Evolutionary conservation across 2,113 vertebrate genomes (phyloP), one percentile per base, ranked within the genome.

Genomic region (Urocitellus parryii): DNA sequence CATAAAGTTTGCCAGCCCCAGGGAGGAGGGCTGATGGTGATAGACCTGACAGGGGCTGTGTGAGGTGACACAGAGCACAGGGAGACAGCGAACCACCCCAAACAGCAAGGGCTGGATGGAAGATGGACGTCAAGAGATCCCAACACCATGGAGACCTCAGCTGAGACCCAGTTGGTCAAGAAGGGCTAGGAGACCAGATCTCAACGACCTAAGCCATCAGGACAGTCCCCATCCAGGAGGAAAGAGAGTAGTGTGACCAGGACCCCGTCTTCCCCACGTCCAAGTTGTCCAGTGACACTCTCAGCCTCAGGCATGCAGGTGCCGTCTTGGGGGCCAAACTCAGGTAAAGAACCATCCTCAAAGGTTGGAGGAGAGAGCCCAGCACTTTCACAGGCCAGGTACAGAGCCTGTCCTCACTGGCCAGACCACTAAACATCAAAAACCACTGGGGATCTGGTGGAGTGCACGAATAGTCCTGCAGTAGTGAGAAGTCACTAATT

Each of bases 181-280:
- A 68, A 76, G 8, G 8, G 10, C 61, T 85, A 12, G 8, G 0
- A 16, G 42, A 77, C 27, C 65, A 24, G 48, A 5, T 27, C 13
- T 51, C 14, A 58, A 0, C 10, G 1, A 2, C 22, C 37, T 14
- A 1, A 18, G 5, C 22, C 8, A 8, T 17, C 45, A 2, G 29
- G 24, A 2, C 8, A 42, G 13, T 24, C 37, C 24, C 18, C 42
- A 5, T 1, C 3, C 16, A 8, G 4, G 3, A 24, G 34, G 61
- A 77, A 37, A 94, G n/a, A 56, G 2, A 56, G 12, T 0, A 5
- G 4, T 2, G 13, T 39, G 42, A 39, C 56, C 20, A 5, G 3
- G 32, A 61, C 20, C 51, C 11, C 32, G n/a, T 9, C 1, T 61
- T n/a, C n/a, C 29, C 9, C 8, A 9, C 61, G 34, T 6, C 32